Evolutionary conservation across 1,140 invertebrate species (phyloP).

Genomic region (Drosophila equinoxialis): DNA sequence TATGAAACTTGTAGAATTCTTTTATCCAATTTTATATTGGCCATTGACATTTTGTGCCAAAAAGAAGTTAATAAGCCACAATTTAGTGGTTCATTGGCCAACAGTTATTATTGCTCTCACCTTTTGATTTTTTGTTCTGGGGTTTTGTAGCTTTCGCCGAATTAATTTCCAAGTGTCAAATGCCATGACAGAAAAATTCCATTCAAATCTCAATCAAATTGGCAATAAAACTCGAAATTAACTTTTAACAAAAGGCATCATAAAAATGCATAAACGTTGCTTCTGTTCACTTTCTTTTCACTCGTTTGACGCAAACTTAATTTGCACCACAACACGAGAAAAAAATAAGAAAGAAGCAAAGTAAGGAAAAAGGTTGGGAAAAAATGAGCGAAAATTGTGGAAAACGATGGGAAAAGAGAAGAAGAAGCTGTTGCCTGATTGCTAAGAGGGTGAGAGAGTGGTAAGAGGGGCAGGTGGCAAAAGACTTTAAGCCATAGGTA

Average conservation of each 20-base stretch:
- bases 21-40: slow-evolving; percentile 61
- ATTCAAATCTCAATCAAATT: slow-evolving; percentile 79
- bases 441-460: slow-evolving; percentile 23
- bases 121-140: slow-evolving; percentile 18
- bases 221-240: slow-evolving; percentile 79
- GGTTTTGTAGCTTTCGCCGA: neutral
- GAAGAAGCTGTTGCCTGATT: slow-evolving; percentile 47
- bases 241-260: slow-evolving; percentile 74
- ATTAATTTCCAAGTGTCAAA: slow-evolving; percentile 46
- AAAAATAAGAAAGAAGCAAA: neutral
- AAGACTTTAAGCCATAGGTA: slow-evolving; percentile 78
- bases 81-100: slow-evolving; percentile 65
- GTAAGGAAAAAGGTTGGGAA: slow-evolving; percentile 21
- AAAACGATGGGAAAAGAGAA: slow-evolving; percentile 31
- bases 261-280: slow-evolving; percentile 59
- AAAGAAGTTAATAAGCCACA: slow-evolving; percentile 72
- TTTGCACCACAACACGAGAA: slow-evolving; percentile 62
- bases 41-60: slow-evolving; percentile 53
- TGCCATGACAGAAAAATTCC: slow-evolving; percentile 45
- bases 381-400: slow-evolving; percentile 30
- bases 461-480: neutral
- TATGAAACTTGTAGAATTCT: neutral
- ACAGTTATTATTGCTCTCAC: neutral
- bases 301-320: slow-evolving; percentile 72
- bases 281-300: slow-evolving; percentile 29